Percentiles rank a stretch among this genome's conserved stretches.
Conservation (phyloP, 2,113 vertebrate species). For the Bubalus kerabau region DNA sequence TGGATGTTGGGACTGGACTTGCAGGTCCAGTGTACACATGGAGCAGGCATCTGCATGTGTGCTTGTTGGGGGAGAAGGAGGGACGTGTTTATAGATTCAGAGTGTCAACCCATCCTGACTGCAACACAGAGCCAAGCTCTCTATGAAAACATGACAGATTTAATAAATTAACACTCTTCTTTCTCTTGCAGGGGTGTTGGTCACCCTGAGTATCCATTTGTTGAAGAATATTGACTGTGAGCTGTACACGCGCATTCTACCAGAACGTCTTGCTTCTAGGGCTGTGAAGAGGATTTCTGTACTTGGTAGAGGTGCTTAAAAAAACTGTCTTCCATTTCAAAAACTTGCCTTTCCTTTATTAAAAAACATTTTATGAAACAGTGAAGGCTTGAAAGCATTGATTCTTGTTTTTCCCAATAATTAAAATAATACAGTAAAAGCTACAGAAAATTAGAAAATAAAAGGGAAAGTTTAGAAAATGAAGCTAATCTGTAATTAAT, state of each 20-base stretch:
- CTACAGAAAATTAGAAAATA: neutral
- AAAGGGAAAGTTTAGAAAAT: neutral
- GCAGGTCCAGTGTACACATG: neutral
- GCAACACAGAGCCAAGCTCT: neutral
- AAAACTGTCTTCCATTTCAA: neutral
- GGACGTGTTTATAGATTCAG: neutral
- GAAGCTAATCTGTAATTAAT: neutral
- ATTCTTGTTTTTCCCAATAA: neutral
- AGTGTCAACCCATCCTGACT: neutral
- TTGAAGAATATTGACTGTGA: neutral
- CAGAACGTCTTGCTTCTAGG: neutral
- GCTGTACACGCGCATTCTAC: neutral
- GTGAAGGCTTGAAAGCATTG: neutral
- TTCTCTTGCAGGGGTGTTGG: neutral
- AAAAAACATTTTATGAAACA: neutral
- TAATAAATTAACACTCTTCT: neutral
- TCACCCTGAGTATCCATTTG: neutral
- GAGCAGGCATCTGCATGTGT: neutral
- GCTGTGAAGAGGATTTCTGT: neutral
- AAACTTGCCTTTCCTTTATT: neutral
- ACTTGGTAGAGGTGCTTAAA: neutral
- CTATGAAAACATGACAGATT: neutral
- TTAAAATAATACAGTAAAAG: neutral
- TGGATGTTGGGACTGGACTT: neutral
- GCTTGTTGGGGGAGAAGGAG: neutral